Evolutionary conservation across 2,113 vertebrate genomes (phyloP).

Genomic region (Catharus bicknelli): DNA sequence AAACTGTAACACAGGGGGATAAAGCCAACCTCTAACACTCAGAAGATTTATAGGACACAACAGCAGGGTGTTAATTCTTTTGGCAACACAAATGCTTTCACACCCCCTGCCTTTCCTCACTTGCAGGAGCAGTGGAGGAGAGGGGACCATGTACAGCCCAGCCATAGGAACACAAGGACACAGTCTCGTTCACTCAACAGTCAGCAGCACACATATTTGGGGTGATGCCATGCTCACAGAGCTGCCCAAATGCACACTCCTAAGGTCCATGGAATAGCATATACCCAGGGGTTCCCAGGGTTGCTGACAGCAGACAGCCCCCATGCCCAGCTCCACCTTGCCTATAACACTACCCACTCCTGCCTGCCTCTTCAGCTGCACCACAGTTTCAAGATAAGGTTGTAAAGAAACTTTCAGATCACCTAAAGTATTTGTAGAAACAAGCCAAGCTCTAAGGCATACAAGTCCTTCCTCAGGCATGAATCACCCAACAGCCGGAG

Average conservation of each 20-base stretch:
- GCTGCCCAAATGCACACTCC: not conserved
- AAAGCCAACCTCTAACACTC: conserved; percentile 11
- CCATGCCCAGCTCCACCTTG: rapidly evolving
- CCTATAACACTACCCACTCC: not conserved
- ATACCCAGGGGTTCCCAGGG: rapidly evolving
- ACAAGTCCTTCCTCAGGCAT: not conserved
- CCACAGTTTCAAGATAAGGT: not conserved
- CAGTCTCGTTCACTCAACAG: rapidly evolving
- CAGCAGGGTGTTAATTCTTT: conserved; percentile 50
- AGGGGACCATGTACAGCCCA: not conserved
- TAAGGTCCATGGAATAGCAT: not conserved
- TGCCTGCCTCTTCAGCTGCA: not conserved
- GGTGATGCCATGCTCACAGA: rapidly evolving
- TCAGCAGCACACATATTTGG: not conserved
- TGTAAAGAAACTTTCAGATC: not conserved
- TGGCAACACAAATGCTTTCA: not conserved
- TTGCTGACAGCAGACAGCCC: not conserved
- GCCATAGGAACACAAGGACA: not conserved
- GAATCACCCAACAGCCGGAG: not conserved
- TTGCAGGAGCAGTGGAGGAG: not conserved
- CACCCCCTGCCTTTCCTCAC: not conserved
- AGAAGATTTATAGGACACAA: conserved; percentile 36
- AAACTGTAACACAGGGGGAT: not conserved
- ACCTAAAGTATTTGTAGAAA: not conserved
- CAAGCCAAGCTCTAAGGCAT: not conserved